Evolutionary conservation across 2,888 invertebrate species (phyloP).

Genomic region (Meta bourneti): DNA sequence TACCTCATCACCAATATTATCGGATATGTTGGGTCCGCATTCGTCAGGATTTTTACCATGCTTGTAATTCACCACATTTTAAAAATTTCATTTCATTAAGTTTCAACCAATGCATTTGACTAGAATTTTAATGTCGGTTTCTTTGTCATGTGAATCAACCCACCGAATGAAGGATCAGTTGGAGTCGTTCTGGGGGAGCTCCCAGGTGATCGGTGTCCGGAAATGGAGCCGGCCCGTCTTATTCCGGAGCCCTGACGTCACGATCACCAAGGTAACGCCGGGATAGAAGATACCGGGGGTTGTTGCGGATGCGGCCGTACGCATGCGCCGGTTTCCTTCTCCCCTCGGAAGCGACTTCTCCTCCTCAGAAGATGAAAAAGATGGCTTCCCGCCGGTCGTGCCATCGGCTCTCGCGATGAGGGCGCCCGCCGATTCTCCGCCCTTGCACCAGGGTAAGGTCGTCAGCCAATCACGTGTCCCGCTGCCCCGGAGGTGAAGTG

Average conservation of each 20-base stretch:
- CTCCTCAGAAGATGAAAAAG: conserved; percentile 64
- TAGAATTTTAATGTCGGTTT: too few relatives aligned
- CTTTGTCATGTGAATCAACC: too few relatives aligned
- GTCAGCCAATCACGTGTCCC: background rate
- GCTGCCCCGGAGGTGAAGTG: conserved; percentile 22
- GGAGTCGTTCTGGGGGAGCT: too few relatives aligned
- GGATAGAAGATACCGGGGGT: conserved; percentile 66
- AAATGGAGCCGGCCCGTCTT: background rate
- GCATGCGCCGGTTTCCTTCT: conserved; percentile 49
- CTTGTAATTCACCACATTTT: too few relatives aligned
- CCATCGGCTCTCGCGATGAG: conserved; percentile 29
- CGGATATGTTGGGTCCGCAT: too few relatives aligned
- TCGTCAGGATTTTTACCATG: too few relatives aligned
- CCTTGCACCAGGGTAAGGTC: background rate
- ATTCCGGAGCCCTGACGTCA: conserved; percentile 60
- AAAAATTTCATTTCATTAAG: too few relatives aligned
- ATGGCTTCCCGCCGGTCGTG: conserved; percentile 61
- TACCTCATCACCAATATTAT: too few relatives aligned
- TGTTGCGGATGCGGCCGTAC: conserved; percentile 59
- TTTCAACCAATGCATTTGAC: too few relatives aligned
- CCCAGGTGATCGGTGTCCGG: background rate
- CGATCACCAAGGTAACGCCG: conserved; percentile 62
- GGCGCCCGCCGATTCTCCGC: background rate
- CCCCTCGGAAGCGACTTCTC: background rate
- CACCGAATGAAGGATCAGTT: too few relatives aligned